Base-by-base conservation (phyloP, 2,888 invertebrate genomes). In the Stenurella melanura region DNA sequence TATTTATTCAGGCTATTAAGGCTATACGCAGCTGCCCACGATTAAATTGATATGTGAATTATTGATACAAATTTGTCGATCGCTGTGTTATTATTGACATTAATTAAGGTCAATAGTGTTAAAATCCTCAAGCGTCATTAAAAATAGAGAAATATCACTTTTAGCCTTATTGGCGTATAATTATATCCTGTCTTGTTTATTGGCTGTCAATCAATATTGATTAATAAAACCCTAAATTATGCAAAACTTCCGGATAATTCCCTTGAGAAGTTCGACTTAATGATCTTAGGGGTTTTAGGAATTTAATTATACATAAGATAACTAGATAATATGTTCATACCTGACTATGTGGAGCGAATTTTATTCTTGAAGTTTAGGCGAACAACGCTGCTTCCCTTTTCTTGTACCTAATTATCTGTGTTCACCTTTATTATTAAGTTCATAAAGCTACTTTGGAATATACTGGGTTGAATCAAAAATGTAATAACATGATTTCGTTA, bases 171-270 rank as follows among this genome's bases (percentile, higher is more conserved):
- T 42, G 64, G 42, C 17, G 15, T 50, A 50, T 50, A 50, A 50
- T 42, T 38, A 38, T 42, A 42, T 42, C 38, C 58, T 70, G 38
- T 58, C 70, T 70, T 26, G 60, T 19, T 70, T 61, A 70, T 70
- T 70, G 60, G 50, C 60, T 70, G 70, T 60, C 70, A 70, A 70
- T 70, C 70, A 70, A 21, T 70, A 70, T 50, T 60, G 70, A 70
- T 70, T 70, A 70, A 70, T 70, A 70, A 38, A 60, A 70, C 18
- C 57, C 56, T 60, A 21, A 60, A 60, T 70, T 70, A 70, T 70
- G 60, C 60, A 42, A 70, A 42, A 60, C 58, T 60, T 60, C 50
- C 70, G 60, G 60, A 70, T 60, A 38, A 70, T 70, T 60, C 70
- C 21, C 56, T 6, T 42, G 19, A 70, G 70, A 18, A 70, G 38